These are phyloP conservation scores for Lasius fuliginosus DNA, from an alignment of 2,888 invertebrate genomes.

Conservation along the genomic window DNA sequence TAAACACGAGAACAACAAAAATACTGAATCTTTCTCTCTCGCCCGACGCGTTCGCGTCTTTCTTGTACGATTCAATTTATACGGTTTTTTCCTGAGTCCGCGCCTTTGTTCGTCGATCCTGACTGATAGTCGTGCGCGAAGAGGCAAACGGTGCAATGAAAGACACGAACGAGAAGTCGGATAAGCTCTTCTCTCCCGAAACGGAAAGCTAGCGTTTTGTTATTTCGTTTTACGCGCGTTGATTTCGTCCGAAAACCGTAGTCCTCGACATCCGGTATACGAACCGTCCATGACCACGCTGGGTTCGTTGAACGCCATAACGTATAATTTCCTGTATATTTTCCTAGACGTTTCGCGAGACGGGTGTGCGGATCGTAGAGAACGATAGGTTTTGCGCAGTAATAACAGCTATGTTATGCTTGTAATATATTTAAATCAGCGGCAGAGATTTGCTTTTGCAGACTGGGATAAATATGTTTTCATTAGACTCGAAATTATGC, in stretches of 20 bases:
- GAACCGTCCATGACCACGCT: conserved; percentile 27
- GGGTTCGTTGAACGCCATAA: conserved; percentile 54
- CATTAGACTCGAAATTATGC: background rate
- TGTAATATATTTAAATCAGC: conserved; percentile 31
- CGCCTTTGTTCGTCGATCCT: conserved; percentile 44
- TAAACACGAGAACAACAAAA: conserved; percentile 28
- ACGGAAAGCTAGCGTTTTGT: conserved; percentile 55
- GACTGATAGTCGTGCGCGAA: conserved; percentile 26
- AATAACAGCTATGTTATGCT: conserved; percentile 17
- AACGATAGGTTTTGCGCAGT: conserved; percentile 4
- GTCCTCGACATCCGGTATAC: conserved; percentile 38
- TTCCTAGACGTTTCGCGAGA: conserved; percentile 28
- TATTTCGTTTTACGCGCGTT: conserved; percentile 76
- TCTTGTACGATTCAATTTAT: conserved; percentile 53
- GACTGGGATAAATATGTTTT: conserved; percentile 10
- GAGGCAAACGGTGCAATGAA: conserved; percentile 37
- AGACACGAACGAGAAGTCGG: conserved; percentile 32
- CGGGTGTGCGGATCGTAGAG: conserved; percentile 3
- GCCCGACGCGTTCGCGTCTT: conserved; percentile 22
- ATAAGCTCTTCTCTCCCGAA: conserved; percentile 28
- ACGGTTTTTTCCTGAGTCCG: conserved; percentile 23
- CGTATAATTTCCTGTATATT: conserved; percentile 43
- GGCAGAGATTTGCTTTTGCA: background rate
- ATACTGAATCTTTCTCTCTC: conserved; percentile 20
- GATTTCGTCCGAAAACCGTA: conserved; percentile 70